Evolutionary conservation across 2,797 vertebrate genomes (phyloP), one percentile per base, ranked within the genome.

Genomic region (Platyrinchus mystaceus): DNA sequence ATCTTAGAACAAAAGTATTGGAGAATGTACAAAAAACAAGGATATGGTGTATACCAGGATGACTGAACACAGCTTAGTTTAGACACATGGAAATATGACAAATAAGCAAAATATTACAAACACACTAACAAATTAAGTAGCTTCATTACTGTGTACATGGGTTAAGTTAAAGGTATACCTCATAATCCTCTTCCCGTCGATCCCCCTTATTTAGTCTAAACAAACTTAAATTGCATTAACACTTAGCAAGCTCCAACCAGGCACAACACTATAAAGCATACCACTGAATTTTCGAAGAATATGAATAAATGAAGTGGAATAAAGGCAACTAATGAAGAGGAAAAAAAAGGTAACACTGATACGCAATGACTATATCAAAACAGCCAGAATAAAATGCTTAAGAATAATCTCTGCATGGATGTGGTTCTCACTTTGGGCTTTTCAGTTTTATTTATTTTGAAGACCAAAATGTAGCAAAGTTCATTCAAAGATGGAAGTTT

Each of bases 331-430:
- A 97, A 97, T 82, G 89, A 93, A 87, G 89, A 93, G 34, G 70
- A 14, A 83, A 73, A 64, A 94, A 93, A 50, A 50, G 14, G 67
- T 34, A 36, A 95, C 9, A 49, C 46, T 78, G 80, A 89, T 96
- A 96, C 74, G 94, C 96, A 97, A 96, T 80, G 73, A 94, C 95
- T 95, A 95, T 91, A 96, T 75, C 70, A 94, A 93, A 97, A 92
- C 90, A 98, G 97, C 95, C 92, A 97, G 89, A 95, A 97, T 97
- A 97, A 94, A 96, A 97, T 96, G 97, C 96, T 90, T 78, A 47
- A 96, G 97, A 95, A 95, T 93, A 93, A 97, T 98, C 97, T 99
- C 98, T 98, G 98, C 98, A 99, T 99, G 98, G 99, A 99, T 98
- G 98, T 95, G 97, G 98, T 96, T 97, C 75, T 94, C 87, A 47